Base-by-base conservation (phyloP, 1,140 invertebrate genomes). In the Ceratoteleas bidentatus region DNA sequence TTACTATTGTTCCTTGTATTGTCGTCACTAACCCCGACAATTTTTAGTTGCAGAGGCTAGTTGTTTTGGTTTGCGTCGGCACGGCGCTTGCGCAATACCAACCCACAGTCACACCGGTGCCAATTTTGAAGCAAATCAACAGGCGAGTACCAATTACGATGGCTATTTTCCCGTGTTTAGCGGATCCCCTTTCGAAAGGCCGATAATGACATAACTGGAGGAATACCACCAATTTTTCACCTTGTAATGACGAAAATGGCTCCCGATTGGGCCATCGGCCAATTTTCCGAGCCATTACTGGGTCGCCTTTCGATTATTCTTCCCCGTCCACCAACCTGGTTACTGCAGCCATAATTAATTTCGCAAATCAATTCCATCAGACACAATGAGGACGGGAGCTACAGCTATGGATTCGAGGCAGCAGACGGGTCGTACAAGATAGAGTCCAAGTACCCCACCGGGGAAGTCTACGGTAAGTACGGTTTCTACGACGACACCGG, bases 341-440 rank as follows among this genome's bases (percentile, higher is more conserved):
- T n/a, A n/a, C n/a, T 24, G 24, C 24, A 24, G 24, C 4, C 24
- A 4, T 24, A 4, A 24, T 24, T 24, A 24, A 24, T 24, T 24
- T 24, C 24, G 40, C 8, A 2, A 2, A 10, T 43, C 52, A 54
- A 33, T 54, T 54, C 24, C 24, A n/a, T 4, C 52, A 92, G 93
- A 70, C 95, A 96, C 87, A 97, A 97, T 86, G 96, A 96, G 57
- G 96, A 97, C 79, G 96, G 96, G 0, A 96, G 95, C 14, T 97
- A 97, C 90, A 96, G 94, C 81, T 97, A 96, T 85, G 97, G 97
- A 0, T 98, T 97, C 87, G 96, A 98, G 89, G 96, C 93, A 0
- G 97, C 96, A 0, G 96, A 98, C 86, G 97, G 97, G n/a, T 95
- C 96, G 32, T 97, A 96, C 92, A 98, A 98, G 90, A 97, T 98